Evolutionary conservation across 1,140 invertebrate genomes (phyloP), one percentile per base, ranked within the genome.

Genomic region (Zaprionus camerounensis): DNA sequence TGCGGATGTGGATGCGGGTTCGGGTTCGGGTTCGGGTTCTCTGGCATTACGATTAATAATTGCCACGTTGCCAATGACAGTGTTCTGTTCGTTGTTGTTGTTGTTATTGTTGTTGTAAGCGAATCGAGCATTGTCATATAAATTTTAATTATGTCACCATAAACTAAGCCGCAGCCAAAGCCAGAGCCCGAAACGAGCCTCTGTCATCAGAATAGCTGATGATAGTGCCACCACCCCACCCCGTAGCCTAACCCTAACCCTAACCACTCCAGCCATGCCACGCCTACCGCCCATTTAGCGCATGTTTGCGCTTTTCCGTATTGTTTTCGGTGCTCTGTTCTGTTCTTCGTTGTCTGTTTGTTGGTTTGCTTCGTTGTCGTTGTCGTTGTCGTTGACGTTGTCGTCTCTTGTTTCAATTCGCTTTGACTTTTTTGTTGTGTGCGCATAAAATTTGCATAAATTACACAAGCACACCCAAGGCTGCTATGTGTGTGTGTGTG

Each of bases 391-490:
- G 28, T 31, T 31, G 31, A 11, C 38, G 72, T 46, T 72, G 69
- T 61, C 69, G 63, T 72, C 63, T 77, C 75, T 58, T 58, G 64
- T 77, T 73, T 72, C 71, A 73, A 38, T 46, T 64, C 55, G 68
- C 61, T 36, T 75, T 67, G 46, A 22, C 12, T 51, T 85, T 81
- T 86, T 20, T 81, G 76, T 76, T 84, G 80, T 82, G 79, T 68
- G 82, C 75, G 82, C 82, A 86, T 86, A 80, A 82, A 86, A 86
- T 86, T 86, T 86, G 82, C 82, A 86, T 86, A 86, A 86, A 86
- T 86, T 86, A 86, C 44, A 41, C 62, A 61, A 20, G 59, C 31
- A 73, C 12, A 41, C 56, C 15, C 31, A 46, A 61, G 28, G 49
- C 63, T 26, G 9, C 4, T 28, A 5, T 56, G 15, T 36, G n/a